Evolutionary conservation across 2,888 invertebrate species (phyloP), one percentile per base, ranked within the genome.

Genomic region (Ormyrus nitidulus): DNA sequence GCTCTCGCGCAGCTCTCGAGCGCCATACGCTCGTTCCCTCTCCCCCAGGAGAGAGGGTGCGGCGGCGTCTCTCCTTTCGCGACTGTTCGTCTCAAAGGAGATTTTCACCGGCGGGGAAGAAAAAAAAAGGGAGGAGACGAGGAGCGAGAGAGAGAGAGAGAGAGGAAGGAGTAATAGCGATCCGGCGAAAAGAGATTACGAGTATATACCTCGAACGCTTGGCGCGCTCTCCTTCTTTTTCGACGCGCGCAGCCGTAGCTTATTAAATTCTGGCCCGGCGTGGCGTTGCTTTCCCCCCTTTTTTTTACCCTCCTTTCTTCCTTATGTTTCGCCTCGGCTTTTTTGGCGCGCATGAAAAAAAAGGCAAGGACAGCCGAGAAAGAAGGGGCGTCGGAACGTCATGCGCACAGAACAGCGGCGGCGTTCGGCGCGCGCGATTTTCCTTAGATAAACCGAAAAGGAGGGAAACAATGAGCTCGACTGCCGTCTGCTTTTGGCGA

Each of bases 61-160:
- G 34, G 8, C 46, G 58, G 5, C 61, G 71, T 19, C 59, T 71
- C 51, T n/a, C 54, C 46, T 51, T n/a, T 48, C 19, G 54, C 81
- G 79, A 80, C 80, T 76, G 79, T 83, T 84, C 83, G 69, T 83
- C 81, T 81, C 82, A 81, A 81, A 84, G 84, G 79, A 83, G 84
- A 82, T 85, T 84, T 78, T 72, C 62, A n/a, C 34, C 4, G 34
- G 34, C 34, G 34, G 34, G 34, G 34, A 34, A 4, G 46, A 44
- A 56, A 44, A n/a, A 66, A 61, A 54, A 19, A 76, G 5, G 19
- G 54, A 66, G 56, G 13, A 6, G 51, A 9, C 62, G 58, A 51
- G 61, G 48, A 44, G 59, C 68, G 56, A 44, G 59, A 71, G 56
- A 66, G 48, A 71, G 44, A 51, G 69, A 77, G n/a, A 19, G 56